Evolutionary conservation across 2,888 invertebrate genomes (phyloP).

Genomic region (Rhagonycha lutea): DNA sequence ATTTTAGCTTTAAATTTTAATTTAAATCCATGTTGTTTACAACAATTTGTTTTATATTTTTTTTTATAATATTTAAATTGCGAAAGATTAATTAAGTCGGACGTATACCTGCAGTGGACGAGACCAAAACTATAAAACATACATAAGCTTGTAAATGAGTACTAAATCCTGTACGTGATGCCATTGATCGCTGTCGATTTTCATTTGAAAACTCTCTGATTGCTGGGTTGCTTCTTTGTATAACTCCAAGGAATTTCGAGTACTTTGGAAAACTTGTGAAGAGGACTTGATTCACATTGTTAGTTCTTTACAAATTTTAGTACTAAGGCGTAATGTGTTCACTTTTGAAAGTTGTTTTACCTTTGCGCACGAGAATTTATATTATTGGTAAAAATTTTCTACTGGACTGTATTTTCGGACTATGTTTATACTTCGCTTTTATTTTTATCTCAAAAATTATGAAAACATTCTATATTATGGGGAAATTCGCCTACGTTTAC

Average conservation of each 20-base stretch:
- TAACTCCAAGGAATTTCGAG: constrained; percentile 19
- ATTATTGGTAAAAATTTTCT: neutral
- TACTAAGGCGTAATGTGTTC: constrained; percentile 19
- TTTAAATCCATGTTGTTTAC: neutral
- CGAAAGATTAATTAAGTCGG: neutral
- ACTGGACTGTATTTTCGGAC: neutral
- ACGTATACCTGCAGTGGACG: neutral
- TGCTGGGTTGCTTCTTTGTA: constrained; percentile 10
- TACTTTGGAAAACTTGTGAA: constrained; percentile 27
- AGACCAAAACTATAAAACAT: constrained; percentile 13
- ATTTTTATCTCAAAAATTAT: neutral
- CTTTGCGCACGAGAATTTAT: constrained; percentile 4
- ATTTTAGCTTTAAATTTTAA: neutral
- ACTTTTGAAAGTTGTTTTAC: constrained; percentile 18
- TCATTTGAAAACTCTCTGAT: constrained; percentile 30
- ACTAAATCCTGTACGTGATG: constrained; percentile 29
- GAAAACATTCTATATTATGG: neutral
- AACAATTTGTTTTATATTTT: too few relatives aligned
- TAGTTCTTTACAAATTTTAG: constrained; percentile 19
- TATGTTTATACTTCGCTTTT: neutral
- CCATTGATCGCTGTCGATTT: constrained; percentile 29
- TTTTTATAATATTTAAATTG: neutral
- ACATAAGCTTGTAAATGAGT: constrained; percentile 28
- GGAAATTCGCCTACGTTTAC: neutral
- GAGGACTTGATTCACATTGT: constrained; percentile 28